Evolutionary conservation across 1,140 invertebrate genomes (phyloP).

Genomic region (Macrotrachela quadricornifera): DNA sequence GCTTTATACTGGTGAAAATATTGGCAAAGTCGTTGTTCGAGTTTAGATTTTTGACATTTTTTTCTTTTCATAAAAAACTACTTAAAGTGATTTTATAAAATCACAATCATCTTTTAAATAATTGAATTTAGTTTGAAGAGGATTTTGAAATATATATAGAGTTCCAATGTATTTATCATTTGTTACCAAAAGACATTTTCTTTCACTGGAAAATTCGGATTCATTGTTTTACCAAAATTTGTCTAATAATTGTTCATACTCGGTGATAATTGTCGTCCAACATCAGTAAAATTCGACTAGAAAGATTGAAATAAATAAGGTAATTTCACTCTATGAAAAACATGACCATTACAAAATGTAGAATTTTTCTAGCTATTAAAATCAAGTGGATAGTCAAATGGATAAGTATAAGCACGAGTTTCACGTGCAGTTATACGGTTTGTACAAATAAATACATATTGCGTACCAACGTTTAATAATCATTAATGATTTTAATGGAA

Average conservation of each 20-base stretch:
- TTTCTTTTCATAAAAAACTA: no score
- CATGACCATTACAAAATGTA: conserved; percentile 5
- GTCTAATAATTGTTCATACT: conserved; percentile 16
- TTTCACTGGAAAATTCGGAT: background rate
- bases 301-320: conserved; percentile 2
- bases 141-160: background rate
- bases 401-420: background rate
- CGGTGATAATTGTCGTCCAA: conserved; percentile 13
- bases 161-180: background rate
- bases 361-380: conserved; percentile 6
- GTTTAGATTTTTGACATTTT: no score
- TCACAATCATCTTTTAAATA: conserved; percentile 7
- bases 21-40: no score
- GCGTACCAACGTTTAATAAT: background rate
- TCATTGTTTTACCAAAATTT: conserved; percentile 16
- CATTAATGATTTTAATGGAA: background rate
- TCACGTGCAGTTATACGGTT: no score
- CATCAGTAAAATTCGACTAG: background rate
- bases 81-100: no score
- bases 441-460: conserved; percentile 3
- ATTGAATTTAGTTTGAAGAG: background rate
- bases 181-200: background rate
- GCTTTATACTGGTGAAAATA: no score
- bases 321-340: conserved; percentile 5
- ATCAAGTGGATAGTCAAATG: conserved; percentile 4